Evolutionary conservation across 2,113 vertebrate species (phyloP).

Genomic region (Coracopsis vasa): DNA sequence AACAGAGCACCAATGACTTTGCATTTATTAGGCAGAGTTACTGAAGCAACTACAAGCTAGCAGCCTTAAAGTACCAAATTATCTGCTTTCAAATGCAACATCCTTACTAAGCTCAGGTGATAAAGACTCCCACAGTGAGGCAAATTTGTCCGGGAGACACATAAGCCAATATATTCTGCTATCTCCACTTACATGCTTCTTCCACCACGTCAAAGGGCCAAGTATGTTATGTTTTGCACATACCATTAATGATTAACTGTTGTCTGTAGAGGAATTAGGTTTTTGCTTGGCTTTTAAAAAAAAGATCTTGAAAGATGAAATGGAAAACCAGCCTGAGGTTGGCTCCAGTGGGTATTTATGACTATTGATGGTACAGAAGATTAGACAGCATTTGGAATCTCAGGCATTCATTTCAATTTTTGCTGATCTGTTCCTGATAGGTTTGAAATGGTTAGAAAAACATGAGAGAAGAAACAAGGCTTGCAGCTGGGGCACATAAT

Average conservation of each 20-base stretch:
- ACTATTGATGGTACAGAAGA: background rate
- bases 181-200: background rate
- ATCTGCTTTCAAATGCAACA: background rate
- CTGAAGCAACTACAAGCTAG: background rate
- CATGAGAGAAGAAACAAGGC: background rate
- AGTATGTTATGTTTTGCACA: background rate
- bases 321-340: background rate
- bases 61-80: background rate
- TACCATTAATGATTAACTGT: conserved; percentile 34
- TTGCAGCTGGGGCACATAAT: background rate
- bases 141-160: background rate
- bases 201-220: background rate
- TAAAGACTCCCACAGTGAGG: background rate
- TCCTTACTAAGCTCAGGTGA: background rate
- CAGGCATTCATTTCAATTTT: background rate
- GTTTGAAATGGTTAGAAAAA: background rate
- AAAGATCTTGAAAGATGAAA: background rate
- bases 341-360: background rate
- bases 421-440: background rate
- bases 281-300: background rate
- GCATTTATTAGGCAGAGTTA: background rate
- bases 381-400: conserved; percentile 19
- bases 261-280: background rate
- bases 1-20: background rate
- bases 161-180: background rate